Evolutionary conservation across 2,888 invertebrate species (phyloP), one percentile per base, ranked within the genome.

Genomic region (Drosophila dives): DNA sequence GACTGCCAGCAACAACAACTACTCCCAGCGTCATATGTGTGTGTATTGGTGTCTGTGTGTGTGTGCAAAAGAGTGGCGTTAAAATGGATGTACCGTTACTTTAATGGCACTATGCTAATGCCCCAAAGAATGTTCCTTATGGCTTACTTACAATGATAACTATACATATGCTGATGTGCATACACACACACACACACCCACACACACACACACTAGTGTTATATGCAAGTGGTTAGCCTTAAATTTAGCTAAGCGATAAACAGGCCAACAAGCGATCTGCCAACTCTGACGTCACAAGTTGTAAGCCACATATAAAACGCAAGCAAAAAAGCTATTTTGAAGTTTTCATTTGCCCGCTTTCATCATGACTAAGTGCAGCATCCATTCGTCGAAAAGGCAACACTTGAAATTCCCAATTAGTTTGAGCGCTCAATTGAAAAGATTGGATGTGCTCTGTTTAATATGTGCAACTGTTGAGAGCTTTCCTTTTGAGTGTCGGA

Each of bases 101-200:
- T 79, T 77, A 75, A 77, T 78, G 61, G 66, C 71, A 66, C 71
- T 67, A 78, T 75, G 78, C 78, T 77, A 78, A 77, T 77, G 75
- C 72, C 62, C 72, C 48, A 64, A 54, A 59, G 49, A 56, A 70
- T 56, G 54, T 53, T 64, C 53, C 65, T 72, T 75, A 75, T 56
- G 64, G 66, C 70, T 65, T 58, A 49, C 51, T 59, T 20, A 48
- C 29, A 42, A 15, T 32, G 15, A 23, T 23, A 23, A 23, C 15
- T n/a, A 8, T 23, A 48, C 36, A 54, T n/a, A 33, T 4, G 33
- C 15, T 17, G 6, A 50, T 58, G n/a, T 70, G 69, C 40, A 58
- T 20, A 61, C 50, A 61, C 54, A 45, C 51, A 36, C 20, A 40
- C n/a, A n/a, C n/a, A n/a, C n/a, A 11, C 42, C 10, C 33, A 0